Evolutionary conservation across 2,797 vertebrate genomes (phyloP).

Genomic region (Graptemys geographica): DNA sequence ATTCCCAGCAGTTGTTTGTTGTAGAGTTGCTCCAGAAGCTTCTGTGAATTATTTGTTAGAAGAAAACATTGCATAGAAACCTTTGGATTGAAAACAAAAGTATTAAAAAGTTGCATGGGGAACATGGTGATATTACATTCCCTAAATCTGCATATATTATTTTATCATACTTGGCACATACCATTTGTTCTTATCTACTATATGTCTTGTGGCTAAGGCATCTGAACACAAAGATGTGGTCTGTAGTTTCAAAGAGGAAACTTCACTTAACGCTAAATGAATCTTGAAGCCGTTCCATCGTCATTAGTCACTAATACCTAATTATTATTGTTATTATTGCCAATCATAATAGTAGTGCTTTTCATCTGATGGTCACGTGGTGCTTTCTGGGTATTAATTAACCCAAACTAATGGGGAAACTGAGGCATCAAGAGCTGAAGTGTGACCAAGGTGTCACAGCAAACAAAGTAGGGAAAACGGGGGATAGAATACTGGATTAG

Average conservation of each 20-base stretch:
- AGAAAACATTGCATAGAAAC: not conserved
- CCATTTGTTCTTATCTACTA: not conserved
- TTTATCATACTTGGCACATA: not conserved
- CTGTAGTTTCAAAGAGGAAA: not conserved
- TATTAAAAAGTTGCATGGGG: not conserved
- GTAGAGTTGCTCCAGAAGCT: constrained; percentile 8
- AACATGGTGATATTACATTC: not conserved
- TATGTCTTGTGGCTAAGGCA: not conserved
- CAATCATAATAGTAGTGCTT: not conserved
- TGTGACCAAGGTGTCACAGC: not conserved
- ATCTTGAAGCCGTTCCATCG: not conserved
- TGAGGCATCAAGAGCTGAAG: not conserved
- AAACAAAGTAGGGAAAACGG: not conserved
- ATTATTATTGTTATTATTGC: not conserved
- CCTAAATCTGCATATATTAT: not conserved
- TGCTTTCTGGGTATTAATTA: constrained; percentile 20
- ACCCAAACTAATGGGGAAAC: not conserved
- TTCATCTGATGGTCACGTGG: constrained; percentile 15
- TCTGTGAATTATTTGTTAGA: not conserved
- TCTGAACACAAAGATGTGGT: not conserved
- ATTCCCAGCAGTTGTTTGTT: constrained; percentile 5
- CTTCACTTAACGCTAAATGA: not conserved
- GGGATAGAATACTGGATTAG: not conserved
- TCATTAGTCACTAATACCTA: constrained; percentile 6
- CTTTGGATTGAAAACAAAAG: not conserved